Evolutionary conservation across 2,888 invertebrate genomes (phyloP), one percentile per base, ranked within the genome.

Genomic region (Silvanus unidentatus): DNA sequence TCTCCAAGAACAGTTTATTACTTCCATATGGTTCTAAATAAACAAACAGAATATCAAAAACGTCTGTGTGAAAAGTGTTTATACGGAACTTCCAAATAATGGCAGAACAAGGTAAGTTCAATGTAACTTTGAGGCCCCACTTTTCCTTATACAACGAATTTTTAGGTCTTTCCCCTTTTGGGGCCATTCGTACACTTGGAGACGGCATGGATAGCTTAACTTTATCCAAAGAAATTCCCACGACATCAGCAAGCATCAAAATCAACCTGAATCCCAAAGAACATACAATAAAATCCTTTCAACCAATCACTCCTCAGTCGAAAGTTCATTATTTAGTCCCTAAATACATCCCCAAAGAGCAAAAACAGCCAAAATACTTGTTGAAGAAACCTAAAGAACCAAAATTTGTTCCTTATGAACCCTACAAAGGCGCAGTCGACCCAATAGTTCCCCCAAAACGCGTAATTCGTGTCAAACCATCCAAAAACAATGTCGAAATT

Each of bases 321-420:
- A 77, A 77, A 58, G 73, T 81, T 42, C 72, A 80, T n/a, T 75
- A 75, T 54, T 66, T 82, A 43, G 72, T 83, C 39, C 84, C 86
- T 9, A 81, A 79, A 57, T 74, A 81, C 49, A 72, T 82, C 28
- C 76, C 72, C 42, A 73, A 75, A 11, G 75, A 77, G 35, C 79
- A 77, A 54, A 80, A 77, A 57, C 75, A 75, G 39, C 73, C 75
- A 11, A 73, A 72, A 34, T 73, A 74, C 49, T 70, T 76, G 40
- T 69, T 79, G 9, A 57, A 59, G 35, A 83, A 82, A 60, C 70
- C 72, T 1, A 76, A 78, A 60, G 84, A 84, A 54, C 88, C 90
- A 0, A 90, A 86, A 64, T 92, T 91, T 69, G 80, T 93, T 28
- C 92, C 92, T 0, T 90, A 88, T 57, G 92, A 93, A 63, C 92